Conservation (phyloP, 2,888 invertebrate species). For the Laspeyria flexula region DNA sequence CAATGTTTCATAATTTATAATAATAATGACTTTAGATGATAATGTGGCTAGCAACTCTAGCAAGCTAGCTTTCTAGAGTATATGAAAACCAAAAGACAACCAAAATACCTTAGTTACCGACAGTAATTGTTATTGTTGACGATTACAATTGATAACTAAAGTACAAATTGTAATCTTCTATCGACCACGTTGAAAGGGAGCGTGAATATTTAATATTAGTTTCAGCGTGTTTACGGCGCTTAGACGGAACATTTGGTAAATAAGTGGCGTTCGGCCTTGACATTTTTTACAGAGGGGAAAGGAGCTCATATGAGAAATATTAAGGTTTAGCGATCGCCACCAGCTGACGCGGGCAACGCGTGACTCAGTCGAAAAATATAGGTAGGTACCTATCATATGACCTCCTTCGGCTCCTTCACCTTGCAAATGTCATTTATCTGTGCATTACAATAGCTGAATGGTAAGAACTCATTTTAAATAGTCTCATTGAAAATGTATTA, state of each 20-base stretch:
- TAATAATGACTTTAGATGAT: too few species aligned
- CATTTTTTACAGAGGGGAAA: constrained; percentile 55
- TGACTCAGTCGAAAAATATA: constrained; percentile 65
- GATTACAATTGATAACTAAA: too few species aligned
- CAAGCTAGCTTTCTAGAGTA: too few species aligned
- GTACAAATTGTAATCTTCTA: constrained; percentile 16
- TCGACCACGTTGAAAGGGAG: constrained; percentile 16
- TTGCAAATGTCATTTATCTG: constrained; percentile 51
- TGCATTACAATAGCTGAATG: constrained; percentile 31
- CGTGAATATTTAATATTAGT: constrained; percentile 46
- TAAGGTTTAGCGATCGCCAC: constrained; percentile 75
- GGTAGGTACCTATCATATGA: constrained; percentile 57
- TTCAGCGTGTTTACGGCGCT: constrained; percentile 41
- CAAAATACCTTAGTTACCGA: too few species aligned
- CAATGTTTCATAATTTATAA: too few species aligned
- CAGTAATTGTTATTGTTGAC: too few species aligned
- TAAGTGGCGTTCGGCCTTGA: constrained; percentile 47
- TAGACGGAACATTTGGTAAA: constrained; percentile 48
- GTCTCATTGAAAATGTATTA: neutral
- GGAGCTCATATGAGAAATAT: constrained; percentile 75
- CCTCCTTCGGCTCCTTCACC: constrained; percentile 63
- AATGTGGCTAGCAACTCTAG: too few species aligned
- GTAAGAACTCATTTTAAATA: neutral
- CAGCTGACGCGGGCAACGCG: constrained; percentile 73
- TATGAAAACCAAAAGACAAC: too few species aligned